A percentile compares a stretch with the other conserved stretches of the same genome.
Evolutionary conservation across 2,888 invertebrate species (phyloP).

Genomic region (Clitarchus hookeri): DNA sequence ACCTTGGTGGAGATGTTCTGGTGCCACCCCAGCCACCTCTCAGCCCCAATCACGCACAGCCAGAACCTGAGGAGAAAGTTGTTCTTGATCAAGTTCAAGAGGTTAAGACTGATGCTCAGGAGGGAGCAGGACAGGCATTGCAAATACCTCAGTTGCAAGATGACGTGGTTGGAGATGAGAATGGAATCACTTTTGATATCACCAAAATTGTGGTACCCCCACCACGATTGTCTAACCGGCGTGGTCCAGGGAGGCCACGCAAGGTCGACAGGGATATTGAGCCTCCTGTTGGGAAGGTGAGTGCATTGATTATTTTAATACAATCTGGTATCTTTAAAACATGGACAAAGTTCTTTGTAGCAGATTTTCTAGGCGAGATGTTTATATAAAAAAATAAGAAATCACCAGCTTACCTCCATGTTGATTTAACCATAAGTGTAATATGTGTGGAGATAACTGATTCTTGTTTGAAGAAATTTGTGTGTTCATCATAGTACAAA

Average conservation of each 20-base stretch:
- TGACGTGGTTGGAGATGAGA: neutral
- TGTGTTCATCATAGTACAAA: no score
- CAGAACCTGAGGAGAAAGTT: neutral
- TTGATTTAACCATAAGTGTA: no score
- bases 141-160: neutral
- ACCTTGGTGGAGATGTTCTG: neutral
- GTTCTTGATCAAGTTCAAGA: neutral
- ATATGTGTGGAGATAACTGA: no score
- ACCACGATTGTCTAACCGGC: conserved; percentile 27
- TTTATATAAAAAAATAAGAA: no score
- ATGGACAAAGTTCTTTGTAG: no score
- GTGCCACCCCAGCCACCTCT: neutral
- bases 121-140: neutral
- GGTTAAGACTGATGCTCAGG: neutral
- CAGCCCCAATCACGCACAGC: neutral
- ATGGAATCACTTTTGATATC: conserved; percentile 5
- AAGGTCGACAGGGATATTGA: conserved; percentile 40
- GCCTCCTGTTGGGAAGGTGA: conserved; percentile 44
- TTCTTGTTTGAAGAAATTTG: no score
- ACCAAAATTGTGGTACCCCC: neutral
- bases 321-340: no score
- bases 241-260: conserved; percentile 41
- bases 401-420: no score
- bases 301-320: neutral
- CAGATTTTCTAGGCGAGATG: no score